A percentile compares a stretch with the other conserved stretches of the same genome.
Conservation (phyloP, 2,888 invertebrate genomes). For the Campaea margaritaria region DNA sequence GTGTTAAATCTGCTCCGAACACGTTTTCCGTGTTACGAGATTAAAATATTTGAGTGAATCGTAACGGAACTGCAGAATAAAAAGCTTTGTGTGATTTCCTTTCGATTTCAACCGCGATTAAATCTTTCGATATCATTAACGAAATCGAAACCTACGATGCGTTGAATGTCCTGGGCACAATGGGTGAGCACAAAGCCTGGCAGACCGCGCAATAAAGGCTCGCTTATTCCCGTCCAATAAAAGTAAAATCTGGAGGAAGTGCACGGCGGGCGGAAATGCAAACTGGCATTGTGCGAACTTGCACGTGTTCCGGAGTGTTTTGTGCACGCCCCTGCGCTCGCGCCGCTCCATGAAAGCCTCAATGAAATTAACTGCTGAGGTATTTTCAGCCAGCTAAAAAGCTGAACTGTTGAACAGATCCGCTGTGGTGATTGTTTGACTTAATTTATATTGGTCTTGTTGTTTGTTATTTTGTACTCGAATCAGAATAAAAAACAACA, state of each 20-base stretch:
- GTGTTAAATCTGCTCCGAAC: constrained; percentile 65
- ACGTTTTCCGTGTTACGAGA: constrained; percentile 58
- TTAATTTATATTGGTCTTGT: too few species aligned
- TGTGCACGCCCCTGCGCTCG: constrained; percentile 70
- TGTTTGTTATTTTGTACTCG: too few species aligned
- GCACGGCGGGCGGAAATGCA: constrained; percentile 84
- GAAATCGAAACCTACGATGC: constrained; percentile 84
- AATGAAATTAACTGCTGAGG: constrained; percentile 19
- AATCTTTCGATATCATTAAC: constrained; percentile 81
- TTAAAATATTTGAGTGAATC: constrained; percentile 43
- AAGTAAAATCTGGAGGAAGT: constrained; percentile 84
- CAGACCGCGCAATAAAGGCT: constrained; percentile 77
- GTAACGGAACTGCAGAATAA: constrained; percentile 49
- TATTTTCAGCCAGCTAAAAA: constrained; percentile 21
- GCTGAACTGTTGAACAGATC: background rate
- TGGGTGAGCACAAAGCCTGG: constrained; percentile 69
- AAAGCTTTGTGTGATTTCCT: constrained; percentile 64
- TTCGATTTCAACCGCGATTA: constrained; percentile 78
- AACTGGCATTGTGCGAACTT: constrained; percentile 82
- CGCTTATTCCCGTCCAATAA: constrained; percentile 62
- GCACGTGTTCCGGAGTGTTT: constrained; percentile 83
- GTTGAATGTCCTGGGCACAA: constrained; percentile 80
- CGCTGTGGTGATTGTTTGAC: background rate
- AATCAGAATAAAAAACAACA: too few species aligned
- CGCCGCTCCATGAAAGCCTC: constrained; percentile 28